These are phyloP conservation scores for Trisateles emortualis DNA, from an alignment of 2,888 invertebrate species.

Conservation along the genomic window DNA sequence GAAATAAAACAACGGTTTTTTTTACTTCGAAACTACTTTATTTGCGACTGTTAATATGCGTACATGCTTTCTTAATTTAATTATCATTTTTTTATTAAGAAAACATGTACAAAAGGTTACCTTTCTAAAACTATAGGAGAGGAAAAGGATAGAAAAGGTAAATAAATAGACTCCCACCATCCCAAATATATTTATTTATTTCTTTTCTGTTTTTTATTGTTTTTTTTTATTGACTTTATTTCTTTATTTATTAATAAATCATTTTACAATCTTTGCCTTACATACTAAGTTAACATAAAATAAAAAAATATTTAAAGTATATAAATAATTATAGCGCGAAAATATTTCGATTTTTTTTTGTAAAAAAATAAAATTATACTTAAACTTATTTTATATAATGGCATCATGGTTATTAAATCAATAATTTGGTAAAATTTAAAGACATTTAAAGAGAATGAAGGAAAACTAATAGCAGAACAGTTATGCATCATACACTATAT, in stretches of 20 bases:
- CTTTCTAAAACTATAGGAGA: slow-evolving; percentile 13
- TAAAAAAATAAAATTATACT: slow-evolving; percentile 10
- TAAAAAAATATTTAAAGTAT: not conserved
- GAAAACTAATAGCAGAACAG: slow-evolving; percentile 60
- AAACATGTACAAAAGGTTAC: slow-evolving; percentile 33
- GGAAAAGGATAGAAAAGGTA: slow-evolving; percentile 58
- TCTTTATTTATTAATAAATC: slow-evolving; percentile 36
- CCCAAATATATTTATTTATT: slow-evolving; percentile 57
- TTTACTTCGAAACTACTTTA: slow-evolving; percentile 27
- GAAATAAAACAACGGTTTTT: slow-evolving; percentile 44
- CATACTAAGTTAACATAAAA: slow-evolving; percentile 30
- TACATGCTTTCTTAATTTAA: slow-evolving; percentile 42
- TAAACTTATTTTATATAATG: slow-evolving; percentile 67
- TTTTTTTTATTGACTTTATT: slow-evolving; percentile 24
- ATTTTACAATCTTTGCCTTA: slow-evolving; percentile 40
- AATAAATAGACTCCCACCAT: slow-evolving; percentile 64
- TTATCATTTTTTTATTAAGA: slow-evolving; percentile 31
- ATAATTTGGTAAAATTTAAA: slow-evolving; percentile 16
- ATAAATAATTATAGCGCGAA: not conserved
- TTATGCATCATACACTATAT: slow-evolving; percentile 36
- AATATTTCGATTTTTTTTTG: not conserved
- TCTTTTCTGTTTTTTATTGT: not conserved
- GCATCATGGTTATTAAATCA: slow-evolving; percentile 73
- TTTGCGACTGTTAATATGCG: slow-evolving; percentile 13
- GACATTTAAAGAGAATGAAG: slow-evolving; percentile 42